Conservation (phyloP, 1,140 invertebrate genomes). For the Lepidurus couesii region DNA sequence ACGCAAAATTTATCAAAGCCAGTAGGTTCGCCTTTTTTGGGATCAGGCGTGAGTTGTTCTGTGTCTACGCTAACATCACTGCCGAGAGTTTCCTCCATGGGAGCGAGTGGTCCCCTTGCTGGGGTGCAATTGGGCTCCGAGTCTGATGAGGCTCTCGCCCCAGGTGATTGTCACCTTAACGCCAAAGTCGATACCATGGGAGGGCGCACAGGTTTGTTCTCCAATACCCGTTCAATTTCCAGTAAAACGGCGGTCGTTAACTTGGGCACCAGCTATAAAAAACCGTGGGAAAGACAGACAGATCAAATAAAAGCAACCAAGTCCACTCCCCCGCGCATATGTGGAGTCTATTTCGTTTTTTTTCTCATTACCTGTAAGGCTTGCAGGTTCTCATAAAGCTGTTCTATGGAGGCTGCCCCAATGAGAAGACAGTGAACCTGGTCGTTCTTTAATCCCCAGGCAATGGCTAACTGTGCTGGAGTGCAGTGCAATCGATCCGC, state of each 20-base stretch:
- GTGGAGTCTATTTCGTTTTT: background rate
- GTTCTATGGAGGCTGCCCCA: conserved; percentile 83
- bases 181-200: conserved; percentile 69
- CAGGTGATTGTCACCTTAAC: conserved; percentile 38
- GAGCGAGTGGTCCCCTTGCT: conserved; percentile 16
- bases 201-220: conserved; percentile 84
- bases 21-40: conserved; percentile 2
- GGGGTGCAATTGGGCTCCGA: conserved; percentile 11
- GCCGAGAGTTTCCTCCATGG: background rate
- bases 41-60: conserved; percentile 17
- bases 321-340: background rate
- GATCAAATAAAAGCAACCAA: conserved; percentile 26
- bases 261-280: conserved; percentile 75
- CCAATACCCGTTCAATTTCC: conserved; percentile 84
- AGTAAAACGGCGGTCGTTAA: conserved; percentile 75
- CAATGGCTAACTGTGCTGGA: conserved; percentile 84
- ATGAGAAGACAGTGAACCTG: conserved; percentile 90
- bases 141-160: conserved; percentile 6
- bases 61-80: conserved; percentile 18
- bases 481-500: conserved; percentile 84
- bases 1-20: conserved; percentile 4
- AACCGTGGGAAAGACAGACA: conserved; percentile 1
- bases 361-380: conserved; percentile 72
- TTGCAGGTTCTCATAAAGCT: conserved; percentile 92
- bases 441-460: conserved; percentile 96